These are phyloP conservation scores for Parus major DNA, from an alignment of 2,113 vertebrate genomes.

Conservation along the genomic window DNA sequence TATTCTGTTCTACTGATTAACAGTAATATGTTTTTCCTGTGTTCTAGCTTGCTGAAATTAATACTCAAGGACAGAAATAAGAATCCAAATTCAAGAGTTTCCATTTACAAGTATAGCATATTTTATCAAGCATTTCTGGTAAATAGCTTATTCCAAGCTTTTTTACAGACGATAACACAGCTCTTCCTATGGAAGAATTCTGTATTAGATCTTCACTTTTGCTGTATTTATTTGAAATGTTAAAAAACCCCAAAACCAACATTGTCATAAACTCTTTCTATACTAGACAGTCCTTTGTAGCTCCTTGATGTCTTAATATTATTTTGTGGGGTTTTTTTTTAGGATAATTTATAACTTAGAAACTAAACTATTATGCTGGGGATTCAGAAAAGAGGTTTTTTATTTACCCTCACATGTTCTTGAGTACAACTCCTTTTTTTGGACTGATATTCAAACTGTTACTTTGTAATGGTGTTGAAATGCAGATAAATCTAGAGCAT, in stretches of 20 bases:
- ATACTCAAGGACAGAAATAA: background rate
- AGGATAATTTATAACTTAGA: background rate
- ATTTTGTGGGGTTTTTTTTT: background rate
- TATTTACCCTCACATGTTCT: background rate
- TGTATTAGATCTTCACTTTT: background rate
- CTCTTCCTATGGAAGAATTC: accelerated
- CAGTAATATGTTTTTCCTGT: background rate
- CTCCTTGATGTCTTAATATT: background rate
- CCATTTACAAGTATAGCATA: background rate
- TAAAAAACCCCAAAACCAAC: background rate
- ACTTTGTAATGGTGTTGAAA: background rate
- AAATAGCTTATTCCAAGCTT: background rate
- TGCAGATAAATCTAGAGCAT: background rate
- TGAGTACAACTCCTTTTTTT: background rate
- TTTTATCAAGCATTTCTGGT: background rate
- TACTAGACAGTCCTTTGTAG: background rate
- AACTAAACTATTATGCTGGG: background rate
- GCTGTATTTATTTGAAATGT: background rate
- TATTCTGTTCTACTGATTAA: background rate
- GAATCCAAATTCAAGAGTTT: background rate
- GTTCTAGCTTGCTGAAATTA: background rate
- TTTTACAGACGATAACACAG: background rate
- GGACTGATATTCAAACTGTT: background rate
- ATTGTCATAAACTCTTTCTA: background rate
- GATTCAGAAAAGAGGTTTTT: background rate